These are phyloP conservation scores for Takifugu ocellatus DNA, from an alignment of 2,797 vertebrate genomes.

Conservation along the genomic window DNA sequence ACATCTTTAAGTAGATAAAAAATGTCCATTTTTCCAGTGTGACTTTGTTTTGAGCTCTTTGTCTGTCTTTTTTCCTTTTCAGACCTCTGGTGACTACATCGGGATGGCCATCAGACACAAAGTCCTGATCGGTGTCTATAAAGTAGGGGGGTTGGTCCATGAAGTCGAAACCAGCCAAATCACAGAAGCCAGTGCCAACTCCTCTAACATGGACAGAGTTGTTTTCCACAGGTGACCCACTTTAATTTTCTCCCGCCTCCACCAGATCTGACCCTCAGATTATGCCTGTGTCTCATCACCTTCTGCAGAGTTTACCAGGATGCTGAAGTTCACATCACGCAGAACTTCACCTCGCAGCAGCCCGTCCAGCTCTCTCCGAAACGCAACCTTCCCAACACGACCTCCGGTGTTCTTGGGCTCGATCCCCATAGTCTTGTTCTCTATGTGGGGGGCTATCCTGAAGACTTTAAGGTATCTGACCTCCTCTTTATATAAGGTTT, in stretches of 20 bases:
- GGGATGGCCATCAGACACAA: conserved; percentile 57
- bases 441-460: conserved; percentile 69
- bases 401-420: conserved; percentile 39
- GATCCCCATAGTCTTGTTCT: conserved; percentile 50
- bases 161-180: conserved; percentile 51
- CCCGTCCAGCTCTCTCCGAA: conserved; percentile 15
- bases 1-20: background rate
- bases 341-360: conserved; percentile 34
- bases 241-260: background rate
- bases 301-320: conserved; percentile 69
- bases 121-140: conserved; percentile 61
- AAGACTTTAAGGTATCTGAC: conserved; percentile 55
- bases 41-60: background rate
- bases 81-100: conserved; percentile 60
- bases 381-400: conserved; percentile 32
- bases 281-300: background rate
- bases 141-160: conserved; percentile 55
- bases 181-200: conserved; percentile 25
- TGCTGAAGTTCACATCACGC: conserved; percentile 53
- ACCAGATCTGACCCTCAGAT: background rate
- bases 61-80: background rate
- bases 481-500: too few relatives aligned
- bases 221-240: conserved; percentile 56
- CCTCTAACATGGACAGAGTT: conserved; percentile 50
- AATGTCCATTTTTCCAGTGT: too few relatives aligned